Base-by-base conservation (phyloP, 2,797 vertebrate genomes). In the Spondyliosoma cantharus region DNA sequence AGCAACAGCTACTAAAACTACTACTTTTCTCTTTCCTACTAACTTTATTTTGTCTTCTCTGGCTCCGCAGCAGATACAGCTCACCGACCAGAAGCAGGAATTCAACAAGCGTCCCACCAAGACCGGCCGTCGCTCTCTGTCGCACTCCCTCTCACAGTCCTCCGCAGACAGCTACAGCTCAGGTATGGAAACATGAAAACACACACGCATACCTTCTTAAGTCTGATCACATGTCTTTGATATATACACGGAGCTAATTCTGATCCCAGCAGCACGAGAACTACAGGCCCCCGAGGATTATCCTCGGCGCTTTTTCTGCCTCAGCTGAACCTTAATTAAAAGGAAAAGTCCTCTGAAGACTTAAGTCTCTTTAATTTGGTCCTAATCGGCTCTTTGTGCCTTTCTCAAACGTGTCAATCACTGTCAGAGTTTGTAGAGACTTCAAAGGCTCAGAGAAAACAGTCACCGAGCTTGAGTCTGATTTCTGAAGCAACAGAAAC, bases 161-260 rank as follows among this genome's bases (percentile, higher is more conserved):
- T 97, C 96, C 0, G 95, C 95, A 4, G 97, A 97, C 49, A 97
- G 96, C 92, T 95, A 95, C 87, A 96, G 95, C 85, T 98, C 97
- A 89, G 97, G 97, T 98, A 88, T 1, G n/a, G 77, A 58, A 54
- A 72, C 68, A 59, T 24, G 17, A 53, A 75, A 80, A 85, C 37
- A 67, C 66, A 53, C 49, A 73, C 43, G 24, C 54, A 25, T 14
- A 63, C 50, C 1, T 32, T 54, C 43, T 43, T 72, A 77, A 80
- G 64, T 81, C 71, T 49, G 43, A 72, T 89, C 86, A 87, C 72
- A 83, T 81, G 79, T 71, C 67, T 82, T 32, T 76, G 27, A 85
- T 73, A 68, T 50, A 73, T 68, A 69, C 77, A 69, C 56, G 29
- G 45, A 77, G 29, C 74, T 65, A 60, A 52, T 74, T 82, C 50